These are phyloP conservation scores for Dicycla oo DNA, from an alignment of 2,888 invertebrate genomes.

Conservation along the genomic window DNA sequence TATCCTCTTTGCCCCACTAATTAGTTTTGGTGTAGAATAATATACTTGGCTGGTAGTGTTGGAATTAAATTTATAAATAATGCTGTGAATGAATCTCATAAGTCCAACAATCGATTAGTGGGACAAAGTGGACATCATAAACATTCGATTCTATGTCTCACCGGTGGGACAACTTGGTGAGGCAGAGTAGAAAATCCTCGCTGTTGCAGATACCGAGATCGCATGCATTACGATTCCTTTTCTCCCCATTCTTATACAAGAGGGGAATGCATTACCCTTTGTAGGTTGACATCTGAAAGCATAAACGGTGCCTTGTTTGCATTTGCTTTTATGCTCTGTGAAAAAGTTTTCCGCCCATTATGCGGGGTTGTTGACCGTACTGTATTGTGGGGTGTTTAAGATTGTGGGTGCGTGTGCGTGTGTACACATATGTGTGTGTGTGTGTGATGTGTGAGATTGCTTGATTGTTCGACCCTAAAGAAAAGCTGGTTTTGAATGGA, in stretches of 20 bases:
- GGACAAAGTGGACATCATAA: neutral
- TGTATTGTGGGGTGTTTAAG: constrained; percentile 19
- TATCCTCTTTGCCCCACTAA: neutral
- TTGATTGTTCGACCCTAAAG: neutral
- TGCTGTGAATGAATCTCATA: neutral
- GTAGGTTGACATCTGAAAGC: constrained; percentile 75
- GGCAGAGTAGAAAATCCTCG: constrained; percentile 8
- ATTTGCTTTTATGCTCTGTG: constrained; percentile 66
- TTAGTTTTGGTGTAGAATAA: neutral
- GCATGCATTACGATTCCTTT: constrained; percentile 63
- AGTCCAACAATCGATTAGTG: neutral
- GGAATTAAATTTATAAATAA: neutral
- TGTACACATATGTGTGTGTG: too few species aligned
- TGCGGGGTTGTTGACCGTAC: constrained; percentile 56
- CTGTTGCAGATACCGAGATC: constrained; percentile 53
- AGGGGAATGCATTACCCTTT: constrained; percentile 77
- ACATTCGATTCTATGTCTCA: too few species aligned
- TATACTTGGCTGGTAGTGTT: too few species aligned
- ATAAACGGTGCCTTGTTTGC: constrained; percentile 70
- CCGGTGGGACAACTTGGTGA: neutral
- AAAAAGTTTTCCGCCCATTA: constrained; percentile 64
- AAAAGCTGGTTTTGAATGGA: neutral
- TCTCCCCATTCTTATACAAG: constrained; percentile 70
- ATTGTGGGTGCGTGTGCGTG: neutral
- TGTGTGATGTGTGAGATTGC: neutral